These are phyloP conservation scores for Riparia riparia DNA, from an alignment of 2,113 vertebrate genomes.

Conservation along the genomic window DNA sequence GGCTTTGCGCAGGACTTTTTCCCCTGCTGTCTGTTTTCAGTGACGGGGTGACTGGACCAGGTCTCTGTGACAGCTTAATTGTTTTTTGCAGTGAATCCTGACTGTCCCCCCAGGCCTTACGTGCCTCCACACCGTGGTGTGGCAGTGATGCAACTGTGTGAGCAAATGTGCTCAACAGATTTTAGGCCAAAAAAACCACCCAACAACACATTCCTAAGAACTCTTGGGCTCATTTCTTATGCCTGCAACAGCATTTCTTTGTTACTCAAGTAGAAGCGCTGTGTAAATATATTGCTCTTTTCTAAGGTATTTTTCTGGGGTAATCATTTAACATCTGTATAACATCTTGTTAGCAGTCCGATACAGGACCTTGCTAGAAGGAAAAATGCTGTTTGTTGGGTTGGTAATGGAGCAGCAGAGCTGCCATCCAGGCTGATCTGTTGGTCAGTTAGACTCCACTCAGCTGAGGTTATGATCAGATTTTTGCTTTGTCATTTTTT, in stretches of 20 bases:
- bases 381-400: background rate
- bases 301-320: background rate
- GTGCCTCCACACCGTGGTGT: fast-evolving
- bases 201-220: background rate
- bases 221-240: background rate
- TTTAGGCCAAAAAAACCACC: background rate
- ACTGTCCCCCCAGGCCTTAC: background rate
- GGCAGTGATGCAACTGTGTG: background rate
- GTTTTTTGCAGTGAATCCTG: background rate
- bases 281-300: background rate
- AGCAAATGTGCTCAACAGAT: background rate
- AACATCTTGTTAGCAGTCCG: background rate
- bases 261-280: background rate
- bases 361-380: background rate
- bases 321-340: background rate
- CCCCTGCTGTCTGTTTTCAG: background rate
- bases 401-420: background rate
- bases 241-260: background rate
- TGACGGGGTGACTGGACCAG: fast-evolving
- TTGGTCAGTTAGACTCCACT: background rate
- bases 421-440: background rate
- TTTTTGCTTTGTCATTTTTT: background rate
- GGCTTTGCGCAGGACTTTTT: background rate
- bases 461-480: background rate
- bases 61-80: background rate